phyloP scores from a whole-genome alignment of 2,888 invertebrate species.

The Andricus quercusramuli region DNA sequence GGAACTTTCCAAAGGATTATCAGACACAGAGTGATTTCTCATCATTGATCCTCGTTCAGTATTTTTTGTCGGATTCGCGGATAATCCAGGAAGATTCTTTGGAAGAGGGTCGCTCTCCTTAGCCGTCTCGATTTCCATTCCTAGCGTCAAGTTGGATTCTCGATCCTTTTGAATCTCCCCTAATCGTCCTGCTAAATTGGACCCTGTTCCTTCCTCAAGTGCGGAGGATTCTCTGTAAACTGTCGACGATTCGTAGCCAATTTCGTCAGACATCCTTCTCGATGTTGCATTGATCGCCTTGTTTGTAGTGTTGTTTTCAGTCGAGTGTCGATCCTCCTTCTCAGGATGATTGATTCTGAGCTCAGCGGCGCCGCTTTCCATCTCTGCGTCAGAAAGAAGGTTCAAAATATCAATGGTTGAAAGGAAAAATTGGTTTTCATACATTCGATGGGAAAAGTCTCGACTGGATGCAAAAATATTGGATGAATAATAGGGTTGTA shows the following conservation, averaged over 20 bases:
- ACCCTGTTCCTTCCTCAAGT: constrained; percentile 3
- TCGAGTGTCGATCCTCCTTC: constrained; percentile 5
- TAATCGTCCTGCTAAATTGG: constrained; percentile 19
- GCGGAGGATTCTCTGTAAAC: not conserved
- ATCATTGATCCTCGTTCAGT: not conserved
- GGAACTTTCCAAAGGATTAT: constrained; percentile 41
- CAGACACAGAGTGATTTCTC: not conserved
- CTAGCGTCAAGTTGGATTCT: constrained; percentile 3
- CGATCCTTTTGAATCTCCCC: constrained; percentile 1
- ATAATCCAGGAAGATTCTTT: not conserved
- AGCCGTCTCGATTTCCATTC: not conserved
- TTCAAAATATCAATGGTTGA: constrained; percentile 52
- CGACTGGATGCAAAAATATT: not conserved
- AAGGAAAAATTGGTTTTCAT: not conserved
- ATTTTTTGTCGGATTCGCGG: not conserved
- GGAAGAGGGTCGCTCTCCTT: not conserved
- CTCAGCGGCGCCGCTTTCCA: constrained; percentile 60
- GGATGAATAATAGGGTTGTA: not conserved
- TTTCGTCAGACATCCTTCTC: constrained; percentile 16
- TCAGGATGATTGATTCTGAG: constrained; percentile 62
- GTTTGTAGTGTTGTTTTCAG: constrained; percentile 26
- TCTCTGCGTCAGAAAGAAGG: constrained; percentile 55
- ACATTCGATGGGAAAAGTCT: not conserved
- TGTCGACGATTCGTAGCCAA: constrained; percentile 22
- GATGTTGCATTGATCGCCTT: constrained; percentile 29